Evolutionary conservation across 2,888 invertebrate species (phyloP), one percentile per base, ranked within the genome.

Genomic region (Exocentrus adspersus): DNA sequence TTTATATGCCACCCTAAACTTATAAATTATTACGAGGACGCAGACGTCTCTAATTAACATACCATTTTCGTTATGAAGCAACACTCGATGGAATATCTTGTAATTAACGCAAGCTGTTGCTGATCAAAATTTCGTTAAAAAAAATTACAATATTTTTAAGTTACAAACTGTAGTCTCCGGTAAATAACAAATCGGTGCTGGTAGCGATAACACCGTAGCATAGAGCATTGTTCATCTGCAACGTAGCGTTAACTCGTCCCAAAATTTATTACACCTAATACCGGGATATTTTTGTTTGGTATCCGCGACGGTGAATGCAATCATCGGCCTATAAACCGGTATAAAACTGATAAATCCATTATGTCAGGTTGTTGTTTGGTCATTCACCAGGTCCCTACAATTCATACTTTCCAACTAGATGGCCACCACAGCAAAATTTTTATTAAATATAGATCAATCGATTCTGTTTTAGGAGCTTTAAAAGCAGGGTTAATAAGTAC

Each of bases 1-100:
- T 64, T 64, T 59, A 59, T 64, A 42, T 48, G 63, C 24, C 41
- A 48, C 63, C 59, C 57, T 46, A 57, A 57, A 57, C 57, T 57
- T 46, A 57, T 57, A 57, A 57, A 57, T 57, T 57, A 57, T 57
- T 32, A 32, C 32, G 19, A 32, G 46, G 32, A 19, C 28, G 19
- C 14, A 17, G 32, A 19, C 28, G 19, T 19, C 30, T 30, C 54
- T 54, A 54, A 54, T 57, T 57, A 57, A 57, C 57, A 32, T 45
- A 42, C 30, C 46, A 12, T 32, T 57, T 19, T 14, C 19, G 46
- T 46, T 30, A 19, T 46, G 45, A 16, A 46, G 14, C 19, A 30
- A 43, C 16, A 17, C 28, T 56, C 28, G 28, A 57, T 46, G 9
- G 24, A 24, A 17, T 30, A 16, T 2, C 28, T 17, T 6, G 16